Conservation (phyloP, 2,113 vertebrate species). For the Bagarius yarrelli region DNA sequence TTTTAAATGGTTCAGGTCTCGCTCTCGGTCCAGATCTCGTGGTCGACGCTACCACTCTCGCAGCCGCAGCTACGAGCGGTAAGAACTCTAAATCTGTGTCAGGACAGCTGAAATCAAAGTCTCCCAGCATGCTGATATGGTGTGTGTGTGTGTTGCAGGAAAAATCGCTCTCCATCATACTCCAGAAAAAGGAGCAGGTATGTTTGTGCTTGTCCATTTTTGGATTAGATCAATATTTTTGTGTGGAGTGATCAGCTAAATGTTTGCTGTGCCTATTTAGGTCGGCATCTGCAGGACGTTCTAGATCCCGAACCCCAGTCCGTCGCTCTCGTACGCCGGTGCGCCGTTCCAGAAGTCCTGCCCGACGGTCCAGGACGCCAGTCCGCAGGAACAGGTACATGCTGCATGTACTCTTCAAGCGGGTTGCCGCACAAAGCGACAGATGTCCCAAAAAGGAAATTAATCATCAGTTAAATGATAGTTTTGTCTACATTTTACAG, state of each 20-base stretch:
- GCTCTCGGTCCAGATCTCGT: conserved; percentile 73
- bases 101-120: no score
- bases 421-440: no score
- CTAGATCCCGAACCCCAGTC: conserved; percentile 72
- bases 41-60: conserved; percentile 72
- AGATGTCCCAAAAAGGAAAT: no score
- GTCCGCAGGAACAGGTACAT: conserved; percentile 42
- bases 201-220: neutral
- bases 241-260: neutral
- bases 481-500: no score
- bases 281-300: conserved; percentile 70
- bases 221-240: neutral
- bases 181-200: conserved; percentile 75
- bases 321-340: conserved; percentile 50
- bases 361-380: conserved; percentile 64
- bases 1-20: conserved; percentile 51
- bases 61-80: conserved; percentile 73
- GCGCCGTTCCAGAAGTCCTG: conserved; percentile 52
- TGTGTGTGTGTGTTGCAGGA: conserved; percentile 52
- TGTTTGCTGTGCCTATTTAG: conserved; percentile 44
- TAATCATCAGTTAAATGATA: no score
- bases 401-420: neutral
- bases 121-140: neutral
- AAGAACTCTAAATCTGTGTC: neutral
- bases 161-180: conserved; percentile 73